Conservation (phyloP, 2,797 vertebrate species). For the Gobio occitaniae region DNA sequence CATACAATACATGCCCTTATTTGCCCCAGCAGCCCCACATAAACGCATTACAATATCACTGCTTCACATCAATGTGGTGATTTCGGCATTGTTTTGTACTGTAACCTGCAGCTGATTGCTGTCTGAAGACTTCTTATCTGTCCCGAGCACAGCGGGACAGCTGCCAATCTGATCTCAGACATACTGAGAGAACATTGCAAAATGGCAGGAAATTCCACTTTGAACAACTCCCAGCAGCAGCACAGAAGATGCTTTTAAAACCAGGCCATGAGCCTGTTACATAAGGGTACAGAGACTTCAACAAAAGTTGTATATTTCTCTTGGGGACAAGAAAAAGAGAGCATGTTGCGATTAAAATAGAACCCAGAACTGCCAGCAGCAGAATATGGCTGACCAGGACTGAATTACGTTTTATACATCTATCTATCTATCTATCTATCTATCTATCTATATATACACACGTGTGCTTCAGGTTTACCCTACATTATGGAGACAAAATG, state of each 20-base stretch:
- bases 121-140: constrained; percentile 69
- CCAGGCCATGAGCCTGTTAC: constrained; percentile 44
- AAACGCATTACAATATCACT: neutral
- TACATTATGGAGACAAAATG: neutral
- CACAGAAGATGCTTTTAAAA: constrained; percentile 64
- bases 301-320: constrained; percentile 41
- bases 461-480: neutral
- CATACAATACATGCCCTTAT: neutral
- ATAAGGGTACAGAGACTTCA: constrained; percentile 37
- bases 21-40: neutral
- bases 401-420: neutral
- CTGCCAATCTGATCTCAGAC: constrained; percentile 75
- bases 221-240: constrained; percentile 63
- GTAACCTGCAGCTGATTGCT: constrained; percentile 58
- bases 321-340: constrained; percentile 12
- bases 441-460: neutral
- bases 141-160: constrained; percentile 66
- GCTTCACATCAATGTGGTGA: constrained; percentile 22
- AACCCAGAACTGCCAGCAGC: neutral
- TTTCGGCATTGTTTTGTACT: constrained; percentile 43
- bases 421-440: too few relatives aligned
- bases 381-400: neutral
- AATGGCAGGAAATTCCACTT: constrained; percentile 82
- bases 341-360: constrained; percentile 1
- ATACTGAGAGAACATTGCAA: constrained; percentile 71